Evolutionary conservation across 2,797 vertebrate species (phyloP).

Genomic region (Heteromormyrus szaboi): DNA sequence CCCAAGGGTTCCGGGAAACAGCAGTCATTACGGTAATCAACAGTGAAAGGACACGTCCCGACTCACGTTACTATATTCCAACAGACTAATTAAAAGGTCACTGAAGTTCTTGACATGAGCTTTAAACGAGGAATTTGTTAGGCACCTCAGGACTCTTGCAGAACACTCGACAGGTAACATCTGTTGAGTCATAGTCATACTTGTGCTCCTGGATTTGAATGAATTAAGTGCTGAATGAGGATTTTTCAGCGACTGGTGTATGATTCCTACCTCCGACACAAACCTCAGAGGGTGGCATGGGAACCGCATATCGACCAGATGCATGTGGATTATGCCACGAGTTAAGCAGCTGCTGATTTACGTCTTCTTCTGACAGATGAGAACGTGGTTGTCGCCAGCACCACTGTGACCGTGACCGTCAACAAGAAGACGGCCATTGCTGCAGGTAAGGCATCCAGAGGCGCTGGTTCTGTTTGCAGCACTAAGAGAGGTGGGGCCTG

Average conservation of each 20-base stretch:
- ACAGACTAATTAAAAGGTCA: constrained; percentile 3
- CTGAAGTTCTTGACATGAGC: neutral
- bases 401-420: constrained; percentile 73
- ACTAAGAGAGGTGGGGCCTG: neutral
- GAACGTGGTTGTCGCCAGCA: constrained; percentile 72
- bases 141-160: neutral
- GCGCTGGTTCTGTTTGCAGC: neutral
- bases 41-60: neutral
- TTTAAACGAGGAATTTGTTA: neutral
- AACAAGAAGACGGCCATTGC: constrained; percentile 79
- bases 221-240: neutral
- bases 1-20: neutral
- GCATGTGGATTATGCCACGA: neutral
- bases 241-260: neutral
- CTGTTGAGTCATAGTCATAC: neutral
- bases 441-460: constrained; percentile 75
- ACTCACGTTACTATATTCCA: neutral
- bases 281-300: neutral
- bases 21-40: neutral
- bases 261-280: neutral
- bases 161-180: neutral
- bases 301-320: neutral
- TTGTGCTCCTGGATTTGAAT: neutral
- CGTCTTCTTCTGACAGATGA: constrained; percentile 57
- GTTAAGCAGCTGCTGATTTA: constrained; percentile 20